Evolutionary conservation across 2,888 invertebrate species (phyloP).

Genomic region (Pemphredon lugubris): DNA sequence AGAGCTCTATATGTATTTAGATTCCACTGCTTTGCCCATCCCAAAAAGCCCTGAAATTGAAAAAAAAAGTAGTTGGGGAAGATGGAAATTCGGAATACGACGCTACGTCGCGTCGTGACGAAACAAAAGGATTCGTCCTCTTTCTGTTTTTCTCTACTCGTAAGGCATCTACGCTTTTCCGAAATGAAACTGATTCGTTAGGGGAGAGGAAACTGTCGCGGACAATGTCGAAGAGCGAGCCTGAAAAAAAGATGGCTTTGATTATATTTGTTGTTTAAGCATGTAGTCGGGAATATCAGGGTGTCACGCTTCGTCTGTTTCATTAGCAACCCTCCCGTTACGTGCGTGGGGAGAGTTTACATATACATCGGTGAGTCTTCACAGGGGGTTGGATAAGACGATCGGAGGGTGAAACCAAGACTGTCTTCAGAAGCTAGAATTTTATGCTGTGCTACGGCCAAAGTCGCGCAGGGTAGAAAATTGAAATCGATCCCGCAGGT

Average conservation of each 20-base stretch:
- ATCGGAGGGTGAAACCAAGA: slow-evolving; percentile 18
- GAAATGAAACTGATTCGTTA: no score
- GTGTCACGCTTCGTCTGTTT: slow-evolving; percentile 25
- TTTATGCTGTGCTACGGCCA: no score
- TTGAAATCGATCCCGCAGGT: no score
- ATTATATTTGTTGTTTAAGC: slow-evolving; percentile 19
- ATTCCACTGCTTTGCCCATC: no score
- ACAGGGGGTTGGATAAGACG: slow-evolving; percentile 1
- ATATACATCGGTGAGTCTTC: slow-evolving; percentile 16
- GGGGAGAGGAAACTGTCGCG: no score
- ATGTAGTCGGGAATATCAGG: slow-evolving; percentile 5
- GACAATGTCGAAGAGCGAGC: no score
- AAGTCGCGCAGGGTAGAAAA: no score
- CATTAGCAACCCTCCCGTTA: slow-evolving; percentile 37
- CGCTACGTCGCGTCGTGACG: neutral
- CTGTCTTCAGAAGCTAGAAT: no score
- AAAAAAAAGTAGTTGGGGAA: neutral
- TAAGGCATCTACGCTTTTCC: no score
- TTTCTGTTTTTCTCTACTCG: no score
- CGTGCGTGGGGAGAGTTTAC: neutral
- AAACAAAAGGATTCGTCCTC: neutral
- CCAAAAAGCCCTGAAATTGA: no score
- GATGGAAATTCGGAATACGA: neutral
- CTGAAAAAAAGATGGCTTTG: slow-evolving; percentile 22
- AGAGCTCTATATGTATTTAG: no score